These are phyloP conservation scores for Chaetodon auriga DNA, from an alignment of 2,113 vertebrate species.

Conservation along the genomic window DNA sequence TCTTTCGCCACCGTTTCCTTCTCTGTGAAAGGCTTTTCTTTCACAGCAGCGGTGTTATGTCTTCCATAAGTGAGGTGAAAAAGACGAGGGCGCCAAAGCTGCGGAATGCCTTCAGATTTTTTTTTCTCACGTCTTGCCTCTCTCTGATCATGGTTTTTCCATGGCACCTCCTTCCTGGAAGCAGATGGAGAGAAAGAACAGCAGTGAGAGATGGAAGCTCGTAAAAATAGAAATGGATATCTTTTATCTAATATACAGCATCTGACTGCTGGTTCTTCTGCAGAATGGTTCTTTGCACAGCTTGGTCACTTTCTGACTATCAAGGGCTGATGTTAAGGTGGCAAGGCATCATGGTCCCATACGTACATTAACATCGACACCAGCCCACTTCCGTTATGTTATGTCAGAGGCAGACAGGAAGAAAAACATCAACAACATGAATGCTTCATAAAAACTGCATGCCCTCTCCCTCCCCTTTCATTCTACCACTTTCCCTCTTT, in stretches of 20 bases:
- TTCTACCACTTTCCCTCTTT: conserved; percentile 37
- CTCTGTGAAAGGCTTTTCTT: conserved; percentile 29
- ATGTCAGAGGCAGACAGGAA: conserved; percentile 28
- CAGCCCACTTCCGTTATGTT: conserved; percentile 16
- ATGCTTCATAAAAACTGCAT: conserved; percentile 72
- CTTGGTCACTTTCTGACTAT: neutral
- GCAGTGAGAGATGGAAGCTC: conserved; percentile 33
- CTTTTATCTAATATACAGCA: neutral
- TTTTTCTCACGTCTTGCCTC: conserved; percentile 34
- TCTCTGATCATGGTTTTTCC: conserved; percentile 51
- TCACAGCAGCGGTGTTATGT: conserved; percentile 22
- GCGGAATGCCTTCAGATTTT: conserved; percentile 46
- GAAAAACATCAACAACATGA: conserved; percentile 46
- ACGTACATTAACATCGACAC: conserved; percentile 11
- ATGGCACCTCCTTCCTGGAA: conserved; percentile 65
- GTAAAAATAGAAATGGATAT: conserved; percentile 27
- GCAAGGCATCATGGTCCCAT: neutral
- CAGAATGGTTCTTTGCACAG: neutral
- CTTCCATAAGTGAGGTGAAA: conserved; percentile 37
- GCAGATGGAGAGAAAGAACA: conserved; percentile 48
- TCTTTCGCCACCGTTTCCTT: conserved; percentile 21
- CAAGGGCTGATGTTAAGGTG: neutral
- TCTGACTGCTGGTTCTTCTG: neutral
- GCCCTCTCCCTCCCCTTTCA: conserved; percentile 29
- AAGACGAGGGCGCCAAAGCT: conserved; percentile 44